Conservation (phyloP, 2,888 invertebrate species). For the Euspilapteryx auroguttella region DNA sequence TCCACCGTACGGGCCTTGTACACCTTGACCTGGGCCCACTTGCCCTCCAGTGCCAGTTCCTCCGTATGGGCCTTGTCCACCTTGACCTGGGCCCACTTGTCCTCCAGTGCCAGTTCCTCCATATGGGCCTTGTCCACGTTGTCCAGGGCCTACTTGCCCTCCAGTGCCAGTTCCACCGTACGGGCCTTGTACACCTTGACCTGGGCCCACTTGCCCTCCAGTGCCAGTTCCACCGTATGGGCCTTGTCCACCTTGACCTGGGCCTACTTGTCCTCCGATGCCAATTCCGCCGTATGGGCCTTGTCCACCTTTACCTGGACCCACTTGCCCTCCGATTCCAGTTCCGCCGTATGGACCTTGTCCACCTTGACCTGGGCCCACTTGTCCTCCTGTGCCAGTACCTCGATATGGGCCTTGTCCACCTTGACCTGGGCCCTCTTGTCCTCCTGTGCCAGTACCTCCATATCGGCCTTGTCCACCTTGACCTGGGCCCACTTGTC, state of each 20-base stretch:
- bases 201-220: slow-evolving; percentile 7
- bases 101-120: too few species aligned
- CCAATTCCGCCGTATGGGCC: slow-evolving; percentile 5
- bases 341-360: slow-evolving; percentile 8
- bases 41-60: too few species aligned
- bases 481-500: slow-evolving; percentile 2
- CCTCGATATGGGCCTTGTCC: neutral
- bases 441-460: slow-evolving; percentile 2
- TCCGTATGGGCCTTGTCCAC: too few species aligned
- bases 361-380: slow-evolving; percentile 5
- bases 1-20: too few species aligned
- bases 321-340: slow-evolving; percentile 5
- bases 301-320: slow-evolving; percentile 7
- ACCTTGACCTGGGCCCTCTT: neutral
- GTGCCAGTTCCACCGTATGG: slow-evolving; percentile 1
- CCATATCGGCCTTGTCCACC: too few species aligned
- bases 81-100: too few species aligned
- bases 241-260: neutral
- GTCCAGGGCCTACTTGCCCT: neutral
- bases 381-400: too few species aligned
- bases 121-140: too few species aligned
- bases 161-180: slow-evolving; percentile 2
- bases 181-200: slow-evolving; percentile 6
- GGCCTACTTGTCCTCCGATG: too few species aligned
- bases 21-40: too few species aligned